These are phyloP conservation scores for Polymixis lichenea DNA, from an alignment of 2,888 invertebrate species.

Conservation along the genomic window DNA sequence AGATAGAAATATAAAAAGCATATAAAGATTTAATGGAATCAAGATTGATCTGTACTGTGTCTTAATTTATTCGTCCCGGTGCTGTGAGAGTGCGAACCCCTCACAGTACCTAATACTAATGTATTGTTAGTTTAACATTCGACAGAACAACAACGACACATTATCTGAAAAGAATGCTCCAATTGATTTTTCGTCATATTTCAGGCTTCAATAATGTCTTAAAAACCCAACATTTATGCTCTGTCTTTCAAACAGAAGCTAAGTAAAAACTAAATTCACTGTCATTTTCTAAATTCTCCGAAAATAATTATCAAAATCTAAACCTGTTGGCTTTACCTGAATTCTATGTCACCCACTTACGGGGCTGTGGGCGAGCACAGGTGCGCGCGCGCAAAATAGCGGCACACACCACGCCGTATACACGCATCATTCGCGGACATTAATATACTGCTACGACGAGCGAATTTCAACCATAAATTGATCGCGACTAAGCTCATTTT, in stretches of 20 bases:
- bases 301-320: conserved; percentile 62
- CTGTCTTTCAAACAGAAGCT: not conserved
- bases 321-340: conserved; percentile 69
- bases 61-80: no score
- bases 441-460: conserved; percentile 39
- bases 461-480: conserved; percentile 69
- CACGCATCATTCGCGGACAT: conserved; percentile 78
- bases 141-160: no score
- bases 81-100: no score
- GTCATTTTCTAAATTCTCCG: conserved; percentile 24
- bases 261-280: not conserved
- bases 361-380: conserved; percentile 70
- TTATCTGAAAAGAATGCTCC: not conserved
- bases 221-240: no score
- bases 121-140: no score
- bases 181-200: not conserved
- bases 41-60: no score
- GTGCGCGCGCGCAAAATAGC: conserved; percentile 84
- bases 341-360: conserved; percentile 81
- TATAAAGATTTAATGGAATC: no score
- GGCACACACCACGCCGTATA: conserved; percentile 79
- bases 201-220: no score
- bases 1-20: no score
- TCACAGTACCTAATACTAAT: no score
- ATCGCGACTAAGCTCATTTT: conserved; percentile 52